Base-by-base conservation (phyloP, 2,113 vertebrate genomes). In the Leucopsar rothschildi region DNA sequence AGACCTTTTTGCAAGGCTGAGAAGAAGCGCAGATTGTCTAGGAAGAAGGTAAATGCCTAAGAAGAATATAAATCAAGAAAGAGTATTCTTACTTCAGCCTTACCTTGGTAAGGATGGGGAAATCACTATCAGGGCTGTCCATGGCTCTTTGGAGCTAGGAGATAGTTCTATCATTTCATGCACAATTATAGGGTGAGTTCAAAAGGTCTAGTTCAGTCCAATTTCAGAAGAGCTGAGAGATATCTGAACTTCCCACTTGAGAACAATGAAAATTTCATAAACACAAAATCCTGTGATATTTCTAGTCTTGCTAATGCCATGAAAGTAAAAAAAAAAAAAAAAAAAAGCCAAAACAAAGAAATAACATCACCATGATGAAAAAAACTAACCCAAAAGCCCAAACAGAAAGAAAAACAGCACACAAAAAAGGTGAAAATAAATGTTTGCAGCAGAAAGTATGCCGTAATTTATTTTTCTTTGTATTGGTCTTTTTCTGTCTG, bases 331-430 rank as follows among this genome's bases (percentile, higher is more conserved):
- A 60, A n/a, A 42, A 47, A n/a, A 42, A 47, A 61, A 79, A 35
- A n/a, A 64, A 39, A 55, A 73, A 49, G 27, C 12, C 21, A 24
- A 31, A n/a, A 40, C 16, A 37, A 31, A 45, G 42, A 44, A 20
- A 2, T 20, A 76, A 5, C 1, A 15, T 1, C 2, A 4, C 12
- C 13, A 47, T 2, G 4, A 53, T 44, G 27, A 35, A 16, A 60
- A 64, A 65, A 91, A 37, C 7, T 35, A 28, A 84, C 7, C 6
- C 27, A 28, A 70, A 83, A 63, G 9, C 6, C 10, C 25, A 77
- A 83, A 50, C 8, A 72, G 11, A 52, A 84, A 29, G 25, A 42
- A 88, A 37, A 83, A 3, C 10, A 66, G 25, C 19, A 31, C 19
- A 42, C 10, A 35, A 40, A 77, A 52, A 56, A 61, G 3, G 15